Evolutionary conservation across 2,113 vertebrate species (phyloP).

Genomic region (Grammomys dolichurus): DNA sequence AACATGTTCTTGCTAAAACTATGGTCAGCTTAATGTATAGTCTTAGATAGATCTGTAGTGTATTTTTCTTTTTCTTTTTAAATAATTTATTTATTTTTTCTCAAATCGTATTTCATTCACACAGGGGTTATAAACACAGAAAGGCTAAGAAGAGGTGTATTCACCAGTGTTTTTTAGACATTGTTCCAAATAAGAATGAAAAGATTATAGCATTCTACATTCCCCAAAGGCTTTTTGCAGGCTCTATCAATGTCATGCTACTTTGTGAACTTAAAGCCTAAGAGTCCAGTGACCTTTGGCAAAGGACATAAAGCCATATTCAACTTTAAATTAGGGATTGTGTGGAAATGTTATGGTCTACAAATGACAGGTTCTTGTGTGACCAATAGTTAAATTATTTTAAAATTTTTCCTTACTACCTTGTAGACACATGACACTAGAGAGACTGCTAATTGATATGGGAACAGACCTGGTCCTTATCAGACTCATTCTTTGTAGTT

Average conservation of each 20-base stretch:
- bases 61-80: not conserved
- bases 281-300: not conserved
- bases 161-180: not conserved
- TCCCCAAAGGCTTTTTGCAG: not conserved
- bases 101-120: too few relatives aligned
- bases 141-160: not conserved
- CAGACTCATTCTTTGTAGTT: not conserved
- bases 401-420: not conserved
- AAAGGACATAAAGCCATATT: not conserved
- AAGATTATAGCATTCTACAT: not conserved
- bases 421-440: not conserved
- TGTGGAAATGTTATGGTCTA: not conserved
- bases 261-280: not conserved
- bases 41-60: not conserved
- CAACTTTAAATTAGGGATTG: not conserved
- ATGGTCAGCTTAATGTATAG: not conserved
- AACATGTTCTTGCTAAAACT: constrained; percentile 21
- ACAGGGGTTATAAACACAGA: too few relatives aligned
- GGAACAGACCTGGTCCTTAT: not conserved
- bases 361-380: not conserved
- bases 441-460: constrained; percentile 2
- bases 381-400: constrained; percentile 39
- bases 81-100: too few relatives aligned
- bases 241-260: not conserved
- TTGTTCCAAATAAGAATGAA: not conserved